These are phyloP conservation scores for Simalia tracyae DNA, from an alignment of 2,797 vertebrate species.

Conservation along the genomic window DNA sequence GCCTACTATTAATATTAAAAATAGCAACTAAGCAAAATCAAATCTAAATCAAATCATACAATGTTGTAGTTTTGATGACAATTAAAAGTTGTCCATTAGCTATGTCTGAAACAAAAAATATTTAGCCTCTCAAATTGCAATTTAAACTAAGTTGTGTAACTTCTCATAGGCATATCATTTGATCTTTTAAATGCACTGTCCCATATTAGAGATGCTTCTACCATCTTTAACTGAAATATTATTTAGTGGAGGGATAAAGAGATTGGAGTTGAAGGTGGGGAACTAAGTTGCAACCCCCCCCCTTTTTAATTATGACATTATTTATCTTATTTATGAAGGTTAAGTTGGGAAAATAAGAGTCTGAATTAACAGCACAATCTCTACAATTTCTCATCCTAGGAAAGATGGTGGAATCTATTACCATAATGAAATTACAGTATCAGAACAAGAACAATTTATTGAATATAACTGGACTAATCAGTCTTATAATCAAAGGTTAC, in stretches of 20 bases:
- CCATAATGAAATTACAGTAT: constrained; percentile 27
- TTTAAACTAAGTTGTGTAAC: neutral
- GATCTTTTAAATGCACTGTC: neutral
- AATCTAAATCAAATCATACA: neutral
- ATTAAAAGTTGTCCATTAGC: constrained; percentile 31
- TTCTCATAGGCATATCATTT: neutral
- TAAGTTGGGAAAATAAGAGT: constrained; percentile 24
- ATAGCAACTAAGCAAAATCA: constrained; percentile 37
- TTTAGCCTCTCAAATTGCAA: neutral
- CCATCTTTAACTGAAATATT: constrained; percentile 42
- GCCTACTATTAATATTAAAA: constrained; percentile 53
- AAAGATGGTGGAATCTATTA: constrained; percentile 40
- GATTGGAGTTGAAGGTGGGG: constrained; percentile 21
- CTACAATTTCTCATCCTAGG: constrained; percentile 27
- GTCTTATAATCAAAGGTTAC: constrained; percentile 44
- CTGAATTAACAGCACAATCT: constrained; percentile 53
- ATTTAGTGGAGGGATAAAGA: constrained; percentile 28
- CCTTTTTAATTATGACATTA: neutral
- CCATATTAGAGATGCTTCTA: constrained; percentile 38
- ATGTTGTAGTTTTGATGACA: neutral
- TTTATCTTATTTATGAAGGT: constrained; percentile 20
- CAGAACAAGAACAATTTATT: constrained; percentile 38
- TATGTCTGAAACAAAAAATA: constrained; percentile 25
- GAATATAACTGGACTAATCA: constrained; percentile 31
- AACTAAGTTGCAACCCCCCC: constrained; percentile 25